These are phyloP conservation scores for Chiridota heheva DNA, from an alignment of 35 echinoderm and acorn worm species.

Conservation along the genomic window DNA sequence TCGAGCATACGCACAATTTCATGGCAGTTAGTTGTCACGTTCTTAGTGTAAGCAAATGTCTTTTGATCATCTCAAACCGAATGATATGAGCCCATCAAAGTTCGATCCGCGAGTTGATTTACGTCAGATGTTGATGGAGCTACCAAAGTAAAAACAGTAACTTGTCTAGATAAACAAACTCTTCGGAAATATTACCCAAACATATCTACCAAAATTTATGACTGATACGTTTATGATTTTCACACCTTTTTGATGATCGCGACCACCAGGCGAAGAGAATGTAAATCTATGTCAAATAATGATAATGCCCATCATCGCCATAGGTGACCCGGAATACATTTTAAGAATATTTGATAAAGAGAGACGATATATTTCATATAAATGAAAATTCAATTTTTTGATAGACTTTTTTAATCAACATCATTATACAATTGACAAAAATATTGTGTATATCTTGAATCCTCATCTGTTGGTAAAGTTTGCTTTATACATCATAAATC, in stretches of 20 bases:
- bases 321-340: not conserved
- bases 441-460: too few species aligned
- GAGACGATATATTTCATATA: too few species aligned
- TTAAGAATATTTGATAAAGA: not conserved
- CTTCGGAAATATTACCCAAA: constrained; percentile 47
- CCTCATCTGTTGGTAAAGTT: too few species aligned
- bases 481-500: too few species aligned
- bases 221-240: constrained; percentile 40
- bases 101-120: constrained; percentile 19
- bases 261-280: constrained; percentile 19
- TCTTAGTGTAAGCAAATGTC: too few species aligned
- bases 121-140: not conserved
- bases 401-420: too few species aligned
- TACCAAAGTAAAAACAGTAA: not conserved
- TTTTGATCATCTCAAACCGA: too few species aligned
- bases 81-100: too few species aligned
- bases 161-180: constrained; percentile 28
- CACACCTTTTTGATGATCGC: constrained; percentile 27
- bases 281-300: constrained; percentile 46
- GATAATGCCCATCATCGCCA: not conserved
- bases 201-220: constrained; percentile 17
- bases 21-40: too few species aligned
- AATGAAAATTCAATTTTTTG: not conserved
- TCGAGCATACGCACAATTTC: too few species aligned
- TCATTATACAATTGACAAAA: too few species aligned